These are phyloP conservation scores for Papilio xuthus DNA, from an alignment of 1,140 invertebrate genomes.

Conservation along the genomic window DNA sequence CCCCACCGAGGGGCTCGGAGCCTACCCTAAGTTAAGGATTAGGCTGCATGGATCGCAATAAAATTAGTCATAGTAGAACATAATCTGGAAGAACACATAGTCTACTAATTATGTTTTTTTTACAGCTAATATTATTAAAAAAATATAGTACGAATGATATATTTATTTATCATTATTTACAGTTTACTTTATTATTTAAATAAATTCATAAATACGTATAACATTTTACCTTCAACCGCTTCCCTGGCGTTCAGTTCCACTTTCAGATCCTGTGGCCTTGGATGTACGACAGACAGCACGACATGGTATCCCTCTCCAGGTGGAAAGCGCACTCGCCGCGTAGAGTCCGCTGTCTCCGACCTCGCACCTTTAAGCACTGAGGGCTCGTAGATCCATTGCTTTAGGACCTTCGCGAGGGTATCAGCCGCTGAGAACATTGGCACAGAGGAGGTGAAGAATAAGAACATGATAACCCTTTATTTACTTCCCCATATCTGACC, in stretches of 20 bases:
- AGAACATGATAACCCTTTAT: too few species aligned
- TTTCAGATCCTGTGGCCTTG: conserved; percentile 59
- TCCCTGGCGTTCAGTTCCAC: conserved; percentile 65
- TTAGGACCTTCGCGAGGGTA: conserved; percentile 55
- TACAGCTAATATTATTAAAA: too few species aligned
- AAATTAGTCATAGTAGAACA: too few species aligned
- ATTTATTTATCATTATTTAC: too few species aligned
- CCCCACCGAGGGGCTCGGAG: too few species aligned
- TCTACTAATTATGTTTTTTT: too few species aligned
- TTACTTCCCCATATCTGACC: too few species aligned
- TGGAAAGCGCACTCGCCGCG: conserved; percentile 65
- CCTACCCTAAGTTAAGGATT: too few species aligned
- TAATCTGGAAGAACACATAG: too few species aligned
- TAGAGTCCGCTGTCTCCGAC: conserved; percentile 56
- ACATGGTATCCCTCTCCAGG: conserved; percentile 65
- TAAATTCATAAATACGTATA: not conserved
- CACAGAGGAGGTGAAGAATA: not conserved
- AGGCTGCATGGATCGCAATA: too few species aligned
- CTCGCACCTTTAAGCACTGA: conserved; percentile 58
- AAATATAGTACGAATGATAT: too few species aligned
- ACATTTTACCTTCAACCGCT: conserved; percentile 64
- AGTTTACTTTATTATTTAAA: conserved; percentile 13
- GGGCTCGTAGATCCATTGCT: conserved; percentile 67
- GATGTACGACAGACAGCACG: conserved; percentile 74
- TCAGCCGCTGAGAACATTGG: conserved; percentile 47